Base-by-base conservation (phyloP, 2,113 vertebrate genomes). In the Mugil cephalus region DNA sequence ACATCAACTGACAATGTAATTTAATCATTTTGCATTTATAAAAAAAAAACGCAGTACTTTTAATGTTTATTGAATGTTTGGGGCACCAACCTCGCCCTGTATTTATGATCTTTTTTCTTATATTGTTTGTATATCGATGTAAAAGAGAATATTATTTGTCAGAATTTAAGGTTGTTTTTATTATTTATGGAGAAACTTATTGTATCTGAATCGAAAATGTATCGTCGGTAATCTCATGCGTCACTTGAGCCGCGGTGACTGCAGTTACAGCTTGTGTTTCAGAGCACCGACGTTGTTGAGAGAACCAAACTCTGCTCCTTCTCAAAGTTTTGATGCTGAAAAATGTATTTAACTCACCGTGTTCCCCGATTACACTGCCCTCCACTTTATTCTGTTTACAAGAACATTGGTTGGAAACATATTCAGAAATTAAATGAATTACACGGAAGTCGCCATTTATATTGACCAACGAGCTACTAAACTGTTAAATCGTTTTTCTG, bases 131-230 rank as follows among this genome's bases (percentile, higher is more conserved):
- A 82, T 90, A 85, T 85, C 59, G 7, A 60, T 88, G 86, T 90
- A 67, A 88, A 87, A 85, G 83, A 88, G 61, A 77, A 85, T 90
- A 87, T 87, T 87, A 84, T 89, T 90, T 89, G 82, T 88, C 76
- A 58, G 61, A 80, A 72, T 83, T 86, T 74, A 65, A 74, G 52
- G 65, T 82, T 87, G 46, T 84, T 79, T 79, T 86, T 86, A 63
- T 87, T 88, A 90, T 91, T 91, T 91, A 90, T 92, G 59, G 62
- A 80, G 43, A 79, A n/a, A 34, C 52, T 67, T 77, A 56, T 69
- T 73, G 63, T 85, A 52, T 72, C 78, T 53, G 21, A 85, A 82
- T 84, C 70, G 62, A 83, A n/a, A 80, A 85, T 35, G 73, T 65
- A 24, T 76, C 67, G 18, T 83, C 69, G n/a, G 2, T 69, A 69